Evolutionary conservation across 92 coral and sea anemone species (phyloP).

Genomic region (Galaxea fascicularis): DNA sequence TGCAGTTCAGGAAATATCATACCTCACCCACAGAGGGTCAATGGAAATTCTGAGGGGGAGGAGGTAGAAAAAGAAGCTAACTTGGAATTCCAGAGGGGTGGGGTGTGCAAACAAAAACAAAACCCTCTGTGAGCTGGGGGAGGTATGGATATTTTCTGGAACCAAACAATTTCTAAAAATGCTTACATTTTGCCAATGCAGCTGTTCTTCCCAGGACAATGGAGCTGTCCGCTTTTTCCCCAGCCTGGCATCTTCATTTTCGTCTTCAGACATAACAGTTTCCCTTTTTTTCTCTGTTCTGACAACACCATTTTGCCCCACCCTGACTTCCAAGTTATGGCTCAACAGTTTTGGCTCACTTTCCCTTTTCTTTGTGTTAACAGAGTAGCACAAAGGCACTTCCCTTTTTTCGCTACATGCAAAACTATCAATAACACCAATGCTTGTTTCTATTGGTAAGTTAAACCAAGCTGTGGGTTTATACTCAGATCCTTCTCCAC

Average conservation of each 20-base stretch:
- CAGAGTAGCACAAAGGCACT: constrained; percentile 71
- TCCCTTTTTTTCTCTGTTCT: constrained; percentile 38
- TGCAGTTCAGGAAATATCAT: too few species aligned
- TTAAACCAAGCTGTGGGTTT: constrained; percentile 77
- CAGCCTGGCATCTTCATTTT: constrained; percentile 7
- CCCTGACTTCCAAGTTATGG: constrained; percentile 78
- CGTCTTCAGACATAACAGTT: constrained; percentile 9
- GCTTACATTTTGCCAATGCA: constrained; percentile 88
- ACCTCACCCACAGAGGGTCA: too few species aligned
- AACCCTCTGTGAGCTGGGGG: too few species aligned
- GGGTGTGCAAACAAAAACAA: too few species aligned
- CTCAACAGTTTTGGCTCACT: constrained; percentile 69
- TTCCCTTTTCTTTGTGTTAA: constrained; percentile 64
- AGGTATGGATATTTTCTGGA: too few species aligned
- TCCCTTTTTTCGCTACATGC: constrained; percentile 69
- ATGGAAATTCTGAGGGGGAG: too few species aligned
- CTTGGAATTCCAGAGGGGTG: too few species aligned
- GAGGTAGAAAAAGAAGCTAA: too few species aligned
- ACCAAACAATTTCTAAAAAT: background rate
- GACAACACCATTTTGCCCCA: constrained; percentile 85
- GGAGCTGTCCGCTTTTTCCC: constrained; percentile 66
- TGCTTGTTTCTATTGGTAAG: constrained; percentile 64
- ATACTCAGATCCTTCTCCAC: constrained; percentile 45
- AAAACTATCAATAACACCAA: constrained; percentile 75
- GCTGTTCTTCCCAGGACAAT: constrained; percentile 88